Base-by-base conservation (phyloP, 2,797 vertebrate species). In the Tangara arthus region DNA sequence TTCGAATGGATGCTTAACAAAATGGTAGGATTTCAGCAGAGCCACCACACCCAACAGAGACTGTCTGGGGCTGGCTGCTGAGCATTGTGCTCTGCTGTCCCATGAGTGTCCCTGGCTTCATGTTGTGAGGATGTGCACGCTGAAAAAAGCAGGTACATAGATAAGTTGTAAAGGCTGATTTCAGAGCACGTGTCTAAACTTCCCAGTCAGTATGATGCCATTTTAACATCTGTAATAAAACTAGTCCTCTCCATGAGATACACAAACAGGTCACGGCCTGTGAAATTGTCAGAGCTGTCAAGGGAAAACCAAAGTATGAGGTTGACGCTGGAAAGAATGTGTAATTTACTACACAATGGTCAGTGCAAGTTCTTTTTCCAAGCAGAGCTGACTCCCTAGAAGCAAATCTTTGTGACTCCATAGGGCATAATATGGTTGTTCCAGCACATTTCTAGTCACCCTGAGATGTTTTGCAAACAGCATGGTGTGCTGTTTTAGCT, bases 51-150 rank as follows among this genome's bases (percentile, higher is more conserved):
- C 34, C 23, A 30, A 2, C 11, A 39, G 7, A 46, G 32, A 30
- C 20, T 39, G 8, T 27, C 46, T 22, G 15, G 18, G 9, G 28
- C 27, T 32, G 5, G 12, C 5, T 6, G 2, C 63, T 90, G 55
- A 18, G 17, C 3, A 7, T 4, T 2, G 3, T 66, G 22, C 32
- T 56, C 19, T 63, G 68, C 23, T 75, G 26, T 82, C 26, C 47
- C 37, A 44, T 1, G 13, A 64, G 5, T 0, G 0, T 18, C 44
- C 26, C 52, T 1, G 4, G 22, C 17, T 1, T 1, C 18, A 46
- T 0, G 2, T 13, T 53, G 52, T 4, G 11, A 44, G 0, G 1
- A 41, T 0, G 0, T 8, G 27, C 26, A 22, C 0, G 0, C 26
- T 64, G 59, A 27, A 78, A 86, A 71, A 84, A 44, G 23, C 28